phyloP scores from a whole-genome alignment of 2,888 invertebrate genomes.

The Acanthosoma haemorrhoidale region DNA sequence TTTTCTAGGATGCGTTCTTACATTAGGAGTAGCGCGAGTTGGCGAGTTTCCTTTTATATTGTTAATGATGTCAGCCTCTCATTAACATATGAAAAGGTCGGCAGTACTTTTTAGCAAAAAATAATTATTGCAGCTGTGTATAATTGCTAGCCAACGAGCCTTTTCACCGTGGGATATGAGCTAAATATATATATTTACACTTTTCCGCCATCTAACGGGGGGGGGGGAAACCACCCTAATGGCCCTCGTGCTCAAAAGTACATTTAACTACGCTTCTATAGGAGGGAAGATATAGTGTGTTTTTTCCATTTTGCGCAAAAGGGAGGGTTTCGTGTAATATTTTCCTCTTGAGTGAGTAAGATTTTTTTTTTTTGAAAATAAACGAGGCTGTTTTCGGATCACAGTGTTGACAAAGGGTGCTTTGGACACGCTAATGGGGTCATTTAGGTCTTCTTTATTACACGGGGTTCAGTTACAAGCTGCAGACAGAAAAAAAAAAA shows the following conservation, averaged over 20 bases:
- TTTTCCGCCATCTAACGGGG: neutral
- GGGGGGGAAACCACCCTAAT: neutral
- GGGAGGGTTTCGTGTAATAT: slow-evolving; percentile 14
- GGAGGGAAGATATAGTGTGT: neutral
- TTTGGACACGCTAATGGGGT: slow-evolving; percentile 18
- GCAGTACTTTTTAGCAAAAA: neutral
- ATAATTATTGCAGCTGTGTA: neutral
- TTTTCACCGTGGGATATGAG: neutral
- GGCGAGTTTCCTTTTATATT: too few relatives aligned
- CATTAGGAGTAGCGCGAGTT: too few relatives aligned
- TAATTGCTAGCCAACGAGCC: neutral
- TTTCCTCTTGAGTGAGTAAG: neutral
- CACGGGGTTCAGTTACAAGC: neutral
- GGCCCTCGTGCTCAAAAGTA: neutral
- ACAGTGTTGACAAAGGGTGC: neutral
- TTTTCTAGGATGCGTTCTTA: too few relatives aligned
- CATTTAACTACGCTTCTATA: neutral
- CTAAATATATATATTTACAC: neutral
- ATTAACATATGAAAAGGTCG: neutral
- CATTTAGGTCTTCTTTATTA: slow-evolving; percentile 24
- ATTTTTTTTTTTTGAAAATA: slow-evolving; percentile 19
- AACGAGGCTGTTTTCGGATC: slow-evolving; percentile 15
- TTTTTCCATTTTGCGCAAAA: neutral
- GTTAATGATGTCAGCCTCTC: neutral
- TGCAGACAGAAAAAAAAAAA: neutral